Conservation (phyloP, 2,797 vertebrate genomes). For the Anguilla obscura region DNA sequence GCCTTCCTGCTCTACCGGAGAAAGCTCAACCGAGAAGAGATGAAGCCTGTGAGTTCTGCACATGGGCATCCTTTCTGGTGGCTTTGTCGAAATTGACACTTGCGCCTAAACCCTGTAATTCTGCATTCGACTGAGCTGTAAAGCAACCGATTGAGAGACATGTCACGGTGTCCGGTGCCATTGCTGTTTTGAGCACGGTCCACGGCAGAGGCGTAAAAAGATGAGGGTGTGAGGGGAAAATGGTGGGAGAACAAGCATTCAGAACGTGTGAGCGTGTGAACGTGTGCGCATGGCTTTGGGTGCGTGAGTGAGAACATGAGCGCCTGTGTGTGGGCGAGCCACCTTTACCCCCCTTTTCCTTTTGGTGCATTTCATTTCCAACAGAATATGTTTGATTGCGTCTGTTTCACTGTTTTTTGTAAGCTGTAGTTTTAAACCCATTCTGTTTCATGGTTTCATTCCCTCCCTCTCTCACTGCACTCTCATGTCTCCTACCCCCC, state of each 20-base stretch:
- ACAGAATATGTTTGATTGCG: neutral
- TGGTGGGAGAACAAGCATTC: neutral
- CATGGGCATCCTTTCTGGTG: neutral
- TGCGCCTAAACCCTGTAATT: neutral
- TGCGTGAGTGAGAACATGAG: slow-evolving; percentile 12
- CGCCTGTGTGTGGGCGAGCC: slow-evolving; percentile 16
- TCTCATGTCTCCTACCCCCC: slow-evolving; percentile 25
- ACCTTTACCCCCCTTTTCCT: neutral
- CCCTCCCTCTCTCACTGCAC: neutral
- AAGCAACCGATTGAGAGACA: neutral
- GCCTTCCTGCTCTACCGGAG: slow-evolving; percentile 73
- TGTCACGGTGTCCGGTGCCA: neutral
- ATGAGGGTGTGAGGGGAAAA: neutral
- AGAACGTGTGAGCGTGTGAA: slow-evolving; percentile 6
- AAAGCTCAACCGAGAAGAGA: slow-evolving; percentile 76
- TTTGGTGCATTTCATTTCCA: neutral
- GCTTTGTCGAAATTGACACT: neutral
- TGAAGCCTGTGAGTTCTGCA: slow-evolving; percentile 73
- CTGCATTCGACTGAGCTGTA: neutral
- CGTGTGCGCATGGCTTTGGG: slow-evolving; percentile 26
- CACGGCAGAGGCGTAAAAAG: neutral
- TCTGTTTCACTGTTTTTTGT: slow-evolving; percentile 17
- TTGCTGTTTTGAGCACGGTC: neutral
- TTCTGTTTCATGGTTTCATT: slow-evolving; percentile 51
- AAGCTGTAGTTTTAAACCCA: slow-evolving; percentile 41